A percentile compares a stretch with the other conserved stretches of the same genome.
Evolutionary conservation across 2,113 vertebrate species (phyloP).

Genomic region (Phaetusa simplex): DNA sequence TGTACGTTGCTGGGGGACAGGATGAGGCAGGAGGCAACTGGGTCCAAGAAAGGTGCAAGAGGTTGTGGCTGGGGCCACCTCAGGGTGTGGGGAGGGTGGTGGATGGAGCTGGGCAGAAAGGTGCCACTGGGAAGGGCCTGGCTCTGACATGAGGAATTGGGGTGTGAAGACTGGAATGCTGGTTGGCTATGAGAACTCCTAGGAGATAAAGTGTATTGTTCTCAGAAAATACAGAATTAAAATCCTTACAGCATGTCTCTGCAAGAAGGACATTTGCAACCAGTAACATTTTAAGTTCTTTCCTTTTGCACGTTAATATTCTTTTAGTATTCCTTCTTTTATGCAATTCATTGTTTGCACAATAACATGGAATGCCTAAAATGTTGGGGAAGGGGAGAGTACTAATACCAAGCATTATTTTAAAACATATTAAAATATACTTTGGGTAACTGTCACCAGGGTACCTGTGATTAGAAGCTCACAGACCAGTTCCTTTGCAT

Average conservation of each 20-base stretch:
- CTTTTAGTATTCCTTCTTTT: neutral
- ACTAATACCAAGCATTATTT: neutral
- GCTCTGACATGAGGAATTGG: neutral
- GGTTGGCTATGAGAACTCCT: neutral
- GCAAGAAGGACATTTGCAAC: neutral
- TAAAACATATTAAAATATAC: neutral
- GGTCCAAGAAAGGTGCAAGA: neutral
- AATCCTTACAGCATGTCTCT: neutral
- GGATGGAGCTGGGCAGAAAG: neutral
- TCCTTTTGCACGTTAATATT: neutral
- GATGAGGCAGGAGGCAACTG: neutral
- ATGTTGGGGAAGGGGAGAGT: neutral
- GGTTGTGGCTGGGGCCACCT: neutral
- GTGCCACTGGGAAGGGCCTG: neutral
- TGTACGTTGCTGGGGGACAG: neutral
- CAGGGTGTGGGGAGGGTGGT: rapidly evolving
- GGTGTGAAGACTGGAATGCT: neutral
- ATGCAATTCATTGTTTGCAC: neutral
- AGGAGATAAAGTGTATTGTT: neutral
- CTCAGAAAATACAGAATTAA: neutral
- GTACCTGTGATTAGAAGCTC: neutral
- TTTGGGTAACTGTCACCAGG: neutral
- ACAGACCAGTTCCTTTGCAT: neutral
- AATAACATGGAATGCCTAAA: neutral
- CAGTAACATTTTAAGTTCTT: neutral